These are phyloP conservation scores for Loripinus fragilis DNA, from an alignment of 2,888 invertebrate genomes.

Conservation along the genomic window DNA sequence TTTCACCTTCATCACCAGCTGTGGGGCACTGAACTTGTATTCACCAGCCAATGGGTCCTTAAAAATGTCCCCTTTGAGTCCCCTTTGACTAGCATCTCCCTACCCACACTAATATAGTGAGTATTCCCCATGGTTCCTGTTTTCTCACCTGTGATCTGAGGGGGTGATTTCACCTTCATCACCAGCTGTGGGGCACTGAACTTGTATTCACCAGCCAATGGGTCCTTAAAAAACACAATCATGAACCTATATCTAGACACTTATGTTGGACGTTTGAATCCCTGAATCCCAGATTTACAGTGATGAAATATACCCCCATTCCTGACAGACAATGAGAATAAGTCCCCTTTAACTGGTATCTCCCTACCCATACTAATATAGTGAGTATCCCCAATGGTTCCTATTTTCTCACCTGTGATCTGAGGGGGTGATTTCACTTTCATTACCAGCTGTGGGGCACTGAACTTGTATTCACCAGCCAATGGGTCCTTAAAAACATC, in stretches of 20 bases:
- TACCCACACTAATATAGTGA: no score
- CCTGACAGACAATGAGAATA: no score
- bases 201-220: constrained; percentile 62
- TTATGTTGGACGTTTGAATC: no score
- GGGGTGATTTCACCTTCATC: constrained; percentile 72
- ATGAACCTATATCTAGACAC: no score
- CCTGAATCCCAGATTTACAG: no score
- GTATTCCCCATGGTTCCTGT: no score
- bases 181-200: constrained; percentile 69
- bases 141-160: constrained; percentile 67
- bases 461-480: constrained; percentile 69
- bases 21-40: constrained; percentile 71
- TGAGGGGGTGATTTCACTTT: constrained; percentile 69
- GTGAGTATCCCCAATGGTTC: no score
- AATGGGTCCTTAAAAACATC: constrained; percentile 51
- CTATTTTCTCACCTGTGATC: constrained; percentile 64
- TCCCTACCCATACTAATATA: no score
- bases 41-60: constrained; percentile 59
- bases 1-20: no score
- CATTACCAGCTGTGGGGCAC: constrained; percentile 67
- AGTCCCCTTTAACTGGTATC: no score
- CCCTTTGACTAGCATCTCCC: no score
- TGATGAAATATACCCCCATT: no score
- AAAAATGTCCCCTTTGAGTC: neutral
- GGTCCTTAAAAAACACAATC: constrained; percentile 44